Evolutionary conservation across 2,888 invertebrate genomes (phyloP).

Genomic region (Rhabditophanes sp.): DNA sequence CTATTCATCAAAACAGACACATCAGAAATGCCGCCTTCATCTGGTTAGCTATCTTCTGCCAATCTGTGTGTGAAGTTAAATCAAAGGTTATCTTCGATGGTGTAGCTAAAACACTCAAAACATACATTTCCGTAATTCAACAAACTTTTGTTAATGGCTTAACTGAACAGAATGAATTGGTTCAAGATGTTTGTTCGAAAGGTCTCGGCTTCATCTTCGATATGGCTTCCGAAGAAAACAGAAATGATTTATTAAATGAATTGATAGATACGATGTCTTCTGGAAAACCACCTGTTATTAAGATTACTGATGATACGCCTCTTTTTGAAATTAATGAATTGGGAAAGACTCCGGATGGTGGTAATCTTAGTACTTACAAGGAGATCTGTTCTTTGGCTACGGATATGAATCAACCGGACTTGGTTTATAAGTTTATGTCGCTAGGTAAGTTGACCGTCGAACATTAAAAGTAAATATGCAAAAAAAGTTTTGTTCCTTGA

Average conservation of each 20-base stretch:
- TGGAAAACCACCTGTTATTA: constrained; percentile 41
- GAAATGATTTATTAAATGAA: constrained; percentile 57
- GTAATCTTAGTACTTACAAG: constrained; percentile 60
- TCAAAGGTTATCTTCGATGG: constrained; percentile 1
- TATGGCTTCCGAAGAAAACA: constrained; percentile 59
- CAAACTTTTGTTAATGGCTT: constrained; percentile 24
- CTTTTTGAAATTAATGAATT: constrained; percentile 73
- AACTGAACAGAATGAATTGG: constrained; percentile 54
- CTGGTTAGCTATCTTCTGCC: constrained; percentile 17
- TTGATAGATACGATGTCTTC: constrained; percentile 68
- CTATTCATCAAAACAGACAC: constrained; percentile 13
- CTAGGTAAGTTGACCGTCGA: no score
- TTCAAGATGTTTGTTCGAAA: constrained; percentile 80
- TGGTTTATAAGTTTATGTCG: constrained; percentile 87
- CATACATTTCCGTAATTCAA: constrained; percentile 13
- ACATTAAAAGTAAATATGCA: no score
- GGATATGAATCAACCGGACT: constrained; percentile 80
- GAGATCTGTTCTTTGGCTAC: constrained; percentile 81
- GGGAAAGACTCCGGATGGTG: constrained; percentile 69
- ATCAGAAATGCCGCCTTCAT: constrained; percentile 19
- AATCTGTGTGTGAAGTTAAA: constrained; percentile 4
- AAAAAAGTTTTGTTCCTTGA: no score
- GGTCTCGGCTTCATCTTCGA: constrained; percentile 74
- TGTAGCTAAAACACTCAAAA: neutral
- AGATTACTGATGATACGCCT: constrained; percentile 61